phyloP scores from a whole-genome alignment of 2,888 invertebrate species.

The Nomada fucata region DNA sequence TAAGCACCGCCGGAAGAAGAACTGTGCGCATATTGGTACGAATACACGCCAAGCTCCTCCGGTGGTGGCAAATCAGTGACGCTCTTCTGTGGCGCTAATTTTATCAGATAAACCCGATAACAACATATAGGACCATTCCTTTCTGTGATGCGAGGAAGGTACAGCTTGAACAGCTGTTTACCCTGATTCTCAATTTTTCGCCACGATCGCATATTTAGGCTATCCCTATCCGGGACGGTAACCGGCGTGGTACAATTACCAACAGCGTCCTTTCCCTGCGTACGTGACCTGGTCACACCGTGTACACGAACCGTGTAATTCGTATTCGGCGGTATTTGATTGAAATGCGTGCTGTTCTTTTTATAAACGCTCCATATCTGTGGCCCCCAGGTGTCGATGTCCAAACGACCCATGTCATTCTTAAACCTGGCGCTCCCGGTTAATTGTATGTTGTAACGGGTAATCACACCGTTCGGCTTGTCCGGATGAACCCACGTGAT shows the following conservation, averaged over 20 bases:
- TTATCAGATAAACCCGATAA: constrained; percentile 92
- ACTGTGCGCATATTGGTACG: constrained; percentile 90
- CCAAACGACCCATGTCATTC: constrained; percentile 84
- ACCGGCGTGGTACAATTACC: constrained; percentile 89
- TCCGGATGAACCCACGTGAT: constrained; percentile 91
- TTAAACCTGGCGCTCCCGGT: constrained; percentile 85
- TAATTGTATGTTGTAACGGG: constrained; percentile 89
- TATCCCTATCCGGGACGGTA: constrained; percentile 89
- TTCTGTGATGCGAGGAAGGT: constrained; percentile 91
- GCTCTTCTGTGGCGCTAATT: constrained; percentile 87
- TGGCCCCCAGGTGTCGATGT: constrained; percentile 86
- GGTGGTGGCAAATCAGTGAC: constrained; percentile 89
- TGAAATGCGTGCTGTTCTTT: constrained; percentile 85
- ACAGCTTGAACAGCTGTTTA: constrained; percentile 90
- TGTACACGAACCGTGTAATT: constrained; percentile 91
- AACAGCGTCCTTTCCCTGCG: constrained; percentile 88
- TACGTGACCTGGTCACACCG: constrained; percentile 91
- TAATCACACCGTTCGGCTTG: constrained; percentile 91
- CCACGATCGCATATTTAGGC: constrained; percentile 87
- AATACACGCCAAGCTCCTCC: constrained; percentile 88
- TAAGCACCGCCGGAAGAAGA: constrained; percentile 91
- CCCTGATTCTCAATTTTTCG: constrained; percentile 87
- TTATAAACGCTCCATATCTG: constrained; percentile 86
- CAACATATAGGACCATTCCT: constrained; percentile 95
- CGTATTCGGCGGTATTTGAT: constrained; percentile 92